These are phyloP conservation scores for Loxodonta africana DNA, from an alignment of 2,113 vertebrate genomes.

Conservation along the genomic window DNA sequence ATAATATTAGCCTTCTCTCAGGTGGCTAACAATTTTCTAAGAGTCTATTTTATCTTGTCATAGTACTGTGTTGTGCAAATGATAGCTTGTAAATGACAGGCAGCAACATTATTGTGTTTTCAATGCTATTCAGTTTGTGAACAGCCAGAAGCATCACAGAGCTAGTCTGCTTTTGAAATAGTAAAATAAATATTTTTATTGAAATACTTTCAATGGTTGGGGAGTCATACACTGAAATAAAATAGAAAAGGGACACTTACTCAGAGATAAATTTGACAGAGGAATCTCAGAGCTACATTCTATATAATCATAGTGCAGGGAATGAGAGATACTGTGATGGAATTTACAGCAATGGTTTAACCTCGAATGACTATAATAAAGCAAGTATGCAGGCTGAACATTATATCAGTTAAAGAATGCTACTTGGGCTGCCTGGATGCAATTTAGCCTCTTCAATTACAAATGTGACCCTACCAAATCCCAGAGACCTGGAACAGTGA, in stretches of 20 bases:
- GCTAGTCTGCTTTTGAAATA: constrained; percentile 48
- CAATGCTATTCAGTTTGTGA: constrained; percentile 72
- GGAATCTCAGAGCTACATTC: constrained; percentile 67
- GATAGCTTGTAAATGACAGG: constrained; percentile 73
- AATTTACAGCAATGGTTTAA: constrained; percentile 74
- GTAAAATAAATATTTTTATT: constrained; percentile 82
- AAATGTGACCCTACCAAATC: constrained; percentile 54
- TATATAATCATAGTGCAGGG: constrained; percentile 57
- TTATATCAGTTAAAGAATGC: constrained; percentile 71
- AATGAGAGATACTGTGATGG: constrained; percentile 62
- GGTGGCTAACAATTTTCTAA: constrained; percentile 68
- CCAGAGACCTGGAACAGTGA: neutral
- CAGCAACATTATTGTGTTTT: constrained; percentile 59
- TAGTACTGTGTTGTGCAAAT: constrained; percentile 59
- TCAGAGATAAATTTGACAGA: constrained; percentile 69
- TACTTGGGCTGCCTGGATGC: constrained; percentile 33
- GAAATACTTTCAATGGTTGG: constrained; percentile 64
- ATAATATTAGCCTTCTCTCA: constrained; percentile 61
- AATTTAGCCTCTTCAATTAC: constrained; percentile 52
- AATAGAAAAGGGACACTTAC: constrained; percentile 56
- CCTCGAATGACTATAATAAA: constrained; percentile 74
- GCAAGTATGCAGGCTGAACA: constrained; percentile 51
- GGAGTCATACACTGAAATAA: constrained; percentile 59
- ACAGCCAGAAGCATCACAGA: constrained; percentile 59
- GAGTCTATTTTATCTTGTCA: constrained; percentile 63